Evolutionary conservation across 2,113 vertebrate genomes (phyloP).

Genomic region (Myrmecobius fasciatus): DNA sequence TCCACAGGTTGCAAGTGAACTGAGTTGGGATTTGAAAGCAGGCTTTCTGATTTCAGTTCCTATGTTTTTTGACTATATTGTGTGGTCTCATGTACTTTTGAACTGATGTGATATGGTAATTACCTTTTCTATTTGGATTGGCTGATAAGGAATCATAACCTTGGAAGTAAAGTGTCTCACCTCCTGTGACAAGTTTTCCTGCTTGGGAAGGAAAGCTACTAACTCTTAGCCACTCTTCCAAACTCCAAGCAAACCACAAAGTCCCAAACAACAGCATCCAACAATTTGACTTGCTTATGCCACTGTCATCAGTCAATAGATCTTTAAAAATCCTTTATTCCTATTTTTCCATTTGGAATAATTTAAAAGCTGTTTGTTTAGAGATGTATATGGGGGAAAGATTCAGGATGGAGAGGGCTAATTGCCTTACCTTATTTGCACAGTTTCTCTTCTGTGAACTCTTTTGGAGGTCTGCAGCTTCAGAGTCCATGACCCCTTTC

Average conservation of each 20-base stretch:
- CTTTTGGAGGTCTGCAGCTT: neutral
- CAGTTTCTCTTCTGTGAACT: neutral
- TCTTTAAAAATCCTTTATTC: neutral
- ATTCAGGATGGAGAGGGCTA: neutral
- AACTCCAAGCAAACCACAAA: neutral
- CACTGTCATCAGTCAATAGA: neutral
- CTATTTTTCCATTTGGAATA: neutral
- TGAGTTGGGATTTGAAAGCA: neutral
- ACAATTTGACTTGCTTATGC: neutral
- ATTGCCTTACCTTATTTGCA: neutral
- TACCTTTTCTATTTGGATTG: neutral
- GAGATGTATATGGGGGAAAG: neutral
- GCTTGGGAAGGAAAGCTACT: conserved; percentile 11
- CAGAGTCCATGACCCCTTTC: neutral
- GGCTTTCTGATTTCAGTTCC: neutral
- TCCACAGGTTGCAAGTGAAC: neutral
- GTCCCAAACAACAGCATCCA: neutral
- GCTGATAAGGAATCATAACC: neutral
- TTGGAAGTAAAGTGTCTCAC: neutral
- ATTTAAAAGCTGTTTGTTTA: neutral
- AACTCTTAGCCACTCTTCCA: conserved; percentile 9
- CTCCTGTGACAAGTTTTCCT: neutral
- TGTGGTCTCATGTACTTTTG: neutral
- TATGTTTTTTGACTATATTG: neutral
- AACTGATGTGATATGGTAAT: neutral